Conservation (phyloP, 2,113 vertebrate species). For the Aegotheles bennettii region DNA sequence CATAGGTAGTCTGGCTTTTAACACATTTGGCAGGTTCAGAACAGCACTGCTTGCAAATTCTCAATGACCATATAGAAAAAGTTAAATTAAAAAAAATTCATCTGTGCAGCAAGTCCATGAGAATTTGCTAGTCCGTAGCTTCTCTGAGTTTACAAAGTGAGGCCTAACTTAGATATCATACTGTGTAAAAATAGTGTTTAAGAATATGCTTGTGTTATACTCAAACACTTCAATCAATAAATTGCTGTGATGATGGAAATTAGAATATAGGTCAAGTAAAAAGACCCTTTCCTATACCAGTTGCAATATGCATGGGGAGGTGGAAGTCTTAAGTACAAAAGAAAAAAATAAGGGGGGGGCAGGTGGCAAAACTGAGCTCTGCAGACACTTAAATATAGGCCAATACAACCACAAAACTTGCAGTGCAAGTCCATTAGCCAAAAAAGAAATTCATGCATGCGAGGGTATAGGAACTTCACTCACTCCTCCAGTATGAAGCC, state of each 20-base stretch:
- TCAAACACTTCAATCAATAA: accelerated
- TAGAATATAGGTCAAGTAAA: neutral
- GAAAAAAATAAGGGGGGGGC: neutral
- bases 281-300: neutral
- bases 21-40: neutral
- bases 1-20: neutral
- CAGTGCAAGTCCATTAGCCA: neutral
- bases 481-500: no score
- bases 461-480: no score
- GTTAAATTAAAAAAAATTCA: neutral
- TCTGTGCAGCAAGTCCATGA: neutral
- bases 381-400: neutral
- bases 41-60: neutral
- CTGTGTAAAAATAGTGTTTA: neutral
- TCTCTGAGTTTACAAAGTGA: neutral
- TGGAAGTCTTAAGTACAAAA: neutral
- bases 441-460: neutral
- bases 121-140: neutral
- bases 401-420: neutral
- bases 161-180: neutral
- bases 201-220: neutral
- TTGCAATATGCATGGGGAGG: neutral
- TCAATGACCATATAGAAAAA: neutral
- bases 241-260: neutral
- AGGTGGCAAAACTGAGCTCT: neutral